Evolutionary conservation across 2,113 vertebrate genomes (phyloP), one percentile per base, ranked within the genome.

Genomic region (Chamaea fasciata): DNA sequence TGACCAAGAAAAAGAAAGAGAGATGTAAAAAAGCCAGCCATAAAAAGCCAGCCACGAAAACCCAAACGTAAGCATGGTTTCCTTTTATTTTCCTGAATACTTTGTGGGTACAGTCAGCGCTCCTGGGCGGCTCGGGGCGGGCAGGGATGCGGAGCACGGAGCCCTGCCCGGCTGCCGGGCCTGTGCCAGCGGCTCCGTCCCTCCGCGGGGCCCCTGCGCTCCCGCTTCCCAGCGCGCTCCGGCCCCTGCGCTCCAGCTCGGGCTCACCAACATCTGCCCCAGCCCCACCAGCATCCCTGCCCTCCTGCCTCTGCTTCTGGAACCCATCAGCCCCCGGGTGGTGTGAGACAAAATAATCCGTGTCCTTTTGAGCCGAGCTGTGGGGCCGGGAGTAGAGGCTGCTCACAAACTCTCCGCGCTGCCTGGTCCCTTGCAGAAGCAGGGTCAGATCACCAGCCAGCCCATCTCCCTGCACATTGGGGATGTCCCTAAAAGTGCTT

Each of bases 1-100:
- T 90, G 93, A 92, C 87, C 89, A 94, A 96, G 95, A 95, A 95
- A 83, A 94, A 89, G 92, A 95, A 83, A 90, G 21, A 67, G 53
- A 71, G 80, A 91, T 55, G 65, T 83, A 71, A 93, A 94, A 89
- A 90, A 90, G 5, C 41, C 87, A 77, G 73, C 63, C 79, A 20
- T 63, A 42, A 77, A 83, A 59, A 90, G 56, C 78, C 86, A 90
- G 70, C 67, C 37, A 4, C 9, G 41, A 69, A 91, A 93, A 64
- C 69, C 67, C 83, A 39, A 83, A 86, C 15, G 11, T 44, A 92
- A 67, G 76, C 68, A 57, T 4, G 81, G 94, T 95, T 97, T 96
- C 86, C 26, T 94, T 92, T 91, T 82, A 57, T 91, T 97, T 97
- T 94, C 85, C 90, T 64, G 68, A 91, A 87, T 68, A 90, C 15